Conservation (phyloP, 2,888 invertebrate genomes). For the Emmelina monodactyla region DNA sequence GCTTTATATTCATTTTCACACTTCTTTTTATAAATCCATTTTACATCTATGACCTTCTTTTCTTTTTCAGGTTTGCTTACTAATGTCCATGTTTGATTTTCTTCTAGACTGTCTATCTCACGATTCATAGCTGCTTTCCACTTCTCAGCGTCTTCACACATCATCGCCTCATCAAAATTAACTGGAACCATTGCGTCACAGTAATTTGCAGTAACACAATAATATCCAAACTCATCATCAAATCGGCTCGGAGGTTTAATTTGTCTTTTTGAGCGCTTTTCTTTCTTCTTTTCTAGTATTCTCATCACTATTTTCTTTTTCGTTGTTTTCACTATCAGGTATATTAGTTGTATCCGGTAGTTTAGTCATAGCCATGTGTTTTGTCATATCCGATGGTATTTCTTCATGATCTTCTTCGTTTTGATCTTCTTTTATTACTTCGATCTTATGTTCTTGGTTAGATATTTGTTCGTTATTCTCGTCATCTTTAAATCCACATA, state of each 20-base stretch:
- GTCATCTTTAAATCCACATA: no score
- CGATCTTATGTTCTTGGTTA: background rate
- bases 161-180: slow-evolving; percentile 23
- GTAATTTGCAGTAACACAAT: slow-evolving; percentile 20
- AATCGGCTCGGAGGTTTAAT: slow-evolving; percentile 12
- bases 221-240: slow-evolving; percentile 14
- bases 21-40: slow-evolving; percentile 24
- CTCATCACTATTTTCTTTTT: slow-evolving; percentile 11
- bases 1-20: slow-evolving; percentile 18
- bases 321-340: slow-evolving; percentile 5
- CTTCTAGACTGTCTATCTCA: slow-evolving; percentile 21
- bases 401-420: slow-evolving; percentile 13
- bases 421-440: slow-evolving; percentile 6
- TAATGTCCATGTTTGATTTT: slow-evolving; percentile 25
- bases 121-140: slow-evolving; percentile 22
- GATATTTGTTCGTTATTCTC: background rate
- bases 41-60: slow-evolving; percentile 22
- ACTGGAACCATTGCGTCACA: slow-evolving; percentile 19
- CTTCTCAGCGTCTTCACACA: slow-evolving; percentile 15
- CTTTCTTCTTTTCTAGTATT: no score
- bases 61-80: slow-evolving; percentile 19
- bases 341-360: no score
- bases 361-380: no score
- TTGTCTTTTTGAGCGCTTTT: slow-evolving; percentile 12
- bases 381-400: no score